A percentile compares a stretch with the other conserved stretches of the same genome.
These are phyloP conservation scores for Lasioglossum albipes DNA, from an alignment of 1,140 invertebrate species.

Conservation along the genomic window DNA sequence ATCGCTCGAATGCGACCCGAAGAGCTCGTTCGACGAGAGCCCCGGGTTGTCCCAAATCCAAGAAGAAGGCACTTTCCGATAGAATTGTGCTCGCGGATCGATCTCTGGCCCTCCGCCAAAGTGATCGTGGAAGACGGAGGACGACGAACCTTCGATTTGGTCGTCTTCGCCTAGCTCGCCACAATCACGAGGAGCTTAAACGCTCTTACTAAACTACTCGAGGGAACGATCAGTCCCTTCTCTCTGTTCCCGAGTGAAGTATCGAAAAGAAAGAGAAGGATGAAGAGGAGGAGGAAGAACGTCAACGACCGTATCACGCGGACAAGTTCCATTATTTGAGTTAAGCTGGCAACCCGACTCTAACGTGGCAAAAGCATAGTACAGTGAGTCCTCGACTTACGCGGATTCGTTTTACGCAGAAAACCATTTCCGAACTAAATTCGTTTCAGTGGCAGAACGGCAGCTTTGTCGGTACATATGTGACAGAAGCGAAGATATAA, in stretches of 20 bases:
- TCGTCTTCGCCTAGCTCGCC: not conserved
- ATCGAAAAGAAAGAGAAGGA: not conserved
- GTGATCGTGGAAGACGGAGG: not conserved
- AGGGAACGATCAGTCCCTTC: not conserved
- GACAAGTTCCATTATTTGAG: not conserved
- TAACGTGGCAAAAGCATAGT: not conserved
- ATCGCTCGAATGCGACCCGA: not conserved
- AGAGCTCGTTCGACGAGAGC: not conserved
- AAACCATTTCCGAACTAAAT: no score
- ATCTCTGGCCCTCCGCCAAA: not conserved
- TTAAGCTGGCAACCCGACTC: not conserved
- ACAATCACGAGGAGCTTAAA: not conserved
- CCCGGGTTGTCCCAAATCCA: not conserved
- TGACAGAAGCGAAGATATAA: no score
- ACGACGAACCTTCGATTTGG: not conserved
- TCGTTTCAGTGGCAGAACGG: no score
- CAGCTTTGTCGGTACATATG: no score
- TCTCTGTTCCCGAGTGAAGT: not conserved
- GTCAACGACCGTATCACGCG: conserved; percentile 5
- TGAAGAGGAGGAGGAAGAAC: not conserved
- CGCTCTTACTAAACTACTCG: not conserved
- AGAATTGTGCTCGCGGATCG: not conserved
- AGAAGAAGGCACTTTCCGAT: not conserved
- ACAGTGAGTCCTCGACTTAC: no score
- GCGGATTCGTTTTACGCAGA: no score